These are phyloP conservation scores for Onchidella celtica DNA, from an alignment of 2,888 invertebrate genomes.

Conservation along the genomic window DNA sequence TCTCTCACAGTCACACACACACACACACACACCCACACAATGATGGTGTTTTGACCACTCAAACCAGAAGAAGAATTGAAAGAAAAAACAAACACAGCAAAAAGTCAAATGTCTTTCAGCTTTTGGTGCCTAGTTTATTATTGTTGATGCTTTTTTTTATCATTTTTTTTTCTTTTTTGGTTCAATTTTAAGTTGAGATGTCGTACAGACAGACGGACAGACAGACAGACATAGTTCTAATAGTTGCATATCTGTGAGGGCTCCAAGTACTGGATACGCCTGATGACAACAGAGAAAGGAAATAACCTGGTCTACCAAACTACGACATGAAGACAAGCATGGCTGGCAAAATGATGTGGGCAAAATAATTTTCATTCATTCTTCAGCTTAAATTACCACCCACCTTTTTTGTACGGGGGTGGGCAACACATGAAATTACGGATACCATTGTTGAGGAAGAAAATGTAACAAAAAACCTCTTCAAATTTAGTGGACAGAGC, in stretches of 20 bases:
- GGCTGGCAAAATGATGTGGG: slow-evolving; percentile 1
- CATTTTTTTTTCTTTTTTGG: slow-evolving; percentile 35
- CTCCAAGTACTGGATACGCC: slow-evolving; percentile 29
- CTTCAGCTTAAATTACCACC: too few relatives aligned
- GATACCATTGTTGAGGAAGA: too few relatives aligned
- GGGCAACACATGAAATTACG: too few relatives aligned
- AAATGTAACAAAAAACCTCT: too few relatives aligned
- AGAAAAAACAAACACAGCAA: not conserved
- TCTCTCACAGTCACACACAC: not conserved
- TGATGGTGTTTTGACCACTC: not conserved
- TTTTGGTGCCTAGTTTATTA: slow-evolving; percentile 56
- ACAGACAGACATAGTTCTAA: slow-evolving; percentile 44
- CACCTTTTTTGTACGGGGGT: too few relatives aligned
- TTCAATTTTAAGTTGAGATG: slow-evolving; percentile 47
- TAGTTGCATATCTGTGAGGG: slow-evolving; percentile 48
- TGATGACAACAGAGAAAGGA: slow-evolving; percentile 39
- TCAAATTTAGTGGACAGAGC: too few relatives aligned
- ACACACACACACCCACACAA: not conserved
- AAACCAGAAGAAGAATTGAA: not conserved
- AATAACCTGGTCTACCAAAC: not conserved
- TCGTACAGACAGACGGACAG: slow-evolving; percentile 42
- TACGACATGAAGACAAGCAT: slow-evolving; percentile 22
- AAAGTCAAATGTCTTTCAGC: slow-evolving; percentile 27
- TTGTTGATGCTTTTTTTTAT: too few relatives aligned
- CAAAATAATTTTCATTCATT: not conserved